Base-by-base conservation (phyloP, 2,888 invertebrate species). In the Hybos culiciformis region DNA sequence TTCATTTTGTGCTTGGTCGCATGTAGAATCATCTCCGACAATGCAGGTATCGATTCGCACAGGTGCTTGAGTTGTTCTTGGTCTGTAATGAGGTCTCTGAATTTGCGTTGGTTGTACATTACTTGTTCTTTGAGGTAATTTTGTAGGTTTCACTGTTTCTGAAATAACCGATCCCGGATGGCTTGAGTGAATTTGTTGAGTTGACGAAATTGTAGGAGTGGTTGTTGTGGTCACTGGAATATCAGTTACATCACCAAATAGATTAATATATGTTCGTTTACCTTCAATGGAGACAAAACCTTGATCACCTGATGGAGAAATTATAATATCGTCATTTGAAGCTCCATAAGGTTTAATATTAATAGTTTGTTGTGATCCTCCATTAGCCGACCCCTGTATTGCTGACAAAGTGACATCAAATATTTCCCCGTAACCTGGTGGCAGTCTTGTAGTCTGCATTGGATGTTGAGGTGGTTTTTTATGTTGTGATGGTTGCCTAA, bases 271-370 rank as follows among this genome's bases (percentile, higher is more conserved):
- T 0, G 88, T 90, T 54, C 87, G 71, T 67, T 90, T 86, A 29
- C 91, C 91, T 59, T 91, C 90, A 45, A 91, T 91, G 19, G 87
- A 90, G 14, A 91, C 91, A 64, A 86, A 90, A 20, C 87, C 84
- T 56, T 88, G 82, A 37, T 81, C 80, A 15, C 83, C 83, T 6
- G 81, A 75, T 4, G 84, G 77, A 0, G 84, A 80, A 3, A 87
- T 77, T 41, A 90, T 86, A 38, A 87, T 83, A 55, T 84, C 84
- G 17, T 59, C 64, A 11, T 65, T 61, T 43, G 59, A 61, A 3
- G 48, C 33, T 0, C 61, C 61, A 33, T 56, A 62, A 1, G 66
- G 67, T 46, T 67, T 67, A 15, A 67, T 65, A 41, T 65, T 66
- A 34, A 67, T 62, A 3, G 66, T 66, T 49, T 61, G 66, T 46